Evolutionary conservation across 2,888 invertebrate genomes (phyloP).

Genomic region (Omphaloscelis lunosa): DNA sequence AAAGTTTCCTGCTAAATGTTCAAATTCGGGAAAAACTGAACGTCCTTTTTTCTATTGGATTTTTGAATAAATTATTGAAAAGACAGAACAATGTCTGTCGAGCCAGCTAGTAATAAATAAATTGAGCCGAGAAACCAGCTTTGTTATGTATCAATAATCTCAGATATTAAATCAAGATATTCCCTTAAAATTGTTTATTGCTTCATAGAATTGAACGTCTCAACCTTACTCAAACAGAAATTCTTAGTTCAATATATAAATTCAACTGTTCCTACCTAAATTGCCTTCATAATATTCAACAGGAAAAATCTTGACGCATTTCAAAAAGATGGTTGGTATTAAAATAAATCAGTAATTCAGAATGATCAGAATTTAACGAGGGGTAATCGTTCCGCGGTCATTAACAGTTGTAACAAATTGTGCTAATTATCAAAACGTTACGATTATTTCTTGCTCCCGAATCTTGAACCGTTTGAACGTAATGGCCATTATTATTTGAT

Average conservation of each 20-base stretch:
- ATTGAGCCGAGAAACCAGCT: background rate
- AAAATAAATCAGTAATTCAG: slow-evolving; percentile 36
- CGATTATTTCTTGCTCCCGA: slow-evolving; percentile 43
- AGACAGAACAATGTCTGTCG: too few relatives aligned
- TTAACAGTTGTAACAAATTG: slow-evolving; percentile 48
- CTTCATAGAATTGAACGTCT: background rate
- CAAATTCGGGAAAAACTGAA: too few relatives aligned
- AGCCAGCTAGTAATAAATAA: background rate
- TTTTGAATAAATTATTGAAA: too few relatives aligned
- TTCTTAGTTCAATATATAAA: slow-evolving; percentile 2
- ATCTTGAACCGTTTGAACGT: slow-evolving; percentile 48
- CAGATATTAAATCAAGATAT: background rate
- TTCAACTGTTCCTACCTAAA: background rate
- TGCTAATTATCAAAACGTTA: slow-evolving; percentile 56
- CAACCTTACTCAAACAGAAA: background rate
- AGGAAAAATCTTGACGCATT: slow-evolving; percentile 2
- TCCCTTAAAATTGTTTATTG: too few relatives aligned
- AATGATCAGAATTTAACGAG: slow-evolving; percentile 34
- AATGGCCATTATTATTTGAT: slow-evolving; percentile 38
- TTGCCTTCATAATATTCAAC: background rate
- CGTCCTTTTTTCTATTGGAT: too few relatives aligned
- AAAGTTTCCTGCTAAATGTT: too few relatives aligned
- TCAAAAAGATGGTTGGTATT: slow-evolving; percentile 22
- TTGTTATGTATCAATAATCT: background rate
- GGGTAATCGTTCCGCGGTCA: slow-evolving; percentile 38